Evolutionary conservation across 2,113 vertebrate species (phyloP).

Genomic region (Paratilapia polleni): DNA sequence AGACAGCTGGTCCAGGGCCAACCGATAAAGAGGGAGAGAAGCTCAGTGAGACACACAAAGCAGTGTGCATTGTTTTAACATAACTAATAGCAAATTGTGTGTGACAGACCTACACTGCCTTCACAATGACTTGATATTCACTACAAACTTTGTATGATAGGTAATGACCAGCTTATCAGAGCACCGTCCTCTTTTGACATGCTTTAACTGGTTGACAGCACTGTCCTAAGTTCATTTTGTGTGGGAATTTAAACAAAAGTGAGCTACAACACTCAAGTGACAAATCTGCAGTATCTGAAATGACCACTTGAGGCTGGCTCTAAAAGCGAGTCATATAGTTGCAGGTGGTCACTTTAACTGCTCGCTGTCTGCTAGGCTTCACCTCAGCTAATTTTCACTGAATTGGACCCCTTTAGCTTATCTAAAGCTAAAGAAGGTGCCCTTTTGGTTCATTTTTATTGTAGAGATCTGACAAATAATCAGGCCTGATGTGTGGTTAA

Average conservation of each 20-base stretch:
- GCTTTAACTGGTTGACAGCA: neutral
- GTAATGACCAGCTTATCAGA: neutral
- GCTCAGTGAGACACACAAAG: neutral
- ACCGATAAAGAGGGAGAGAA: slow-evolving; percentile 39
- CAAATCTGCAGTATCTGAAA: neutral
- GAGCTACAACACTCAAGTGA: rapidly evolving
- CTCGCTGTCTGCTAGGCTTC: no score
- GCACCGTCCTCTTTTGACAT: neutral
- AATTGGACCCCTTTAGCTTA: no score
- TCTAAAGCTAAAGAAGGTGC: rapidly evolving
- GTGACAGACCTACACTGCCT: neutral
- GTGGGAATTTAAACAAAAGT: neutral
- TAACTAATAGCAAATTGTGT: neutral
- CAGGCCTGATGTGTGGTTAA: neutral
- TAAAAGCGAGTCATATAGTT: no score
- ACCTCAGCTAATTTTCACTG: no score
- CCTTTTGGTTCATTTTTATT: rapidly evolving
- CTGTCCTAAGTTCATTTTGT: neutral
- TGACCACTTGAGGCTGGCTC: neutral
- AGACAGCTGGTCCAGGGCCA: slow-evolving; percentile 49
- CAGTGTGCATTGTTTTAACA: neutral
- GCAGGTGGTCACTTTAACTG: no score
- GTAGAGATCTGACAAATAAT: neutral
- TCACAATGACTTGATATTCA: neutral
- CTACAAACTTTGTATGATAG: neutral